Conservation (phyloP, 2,888 invertebrate species). For the Trachelus iudaicus region DNA sequence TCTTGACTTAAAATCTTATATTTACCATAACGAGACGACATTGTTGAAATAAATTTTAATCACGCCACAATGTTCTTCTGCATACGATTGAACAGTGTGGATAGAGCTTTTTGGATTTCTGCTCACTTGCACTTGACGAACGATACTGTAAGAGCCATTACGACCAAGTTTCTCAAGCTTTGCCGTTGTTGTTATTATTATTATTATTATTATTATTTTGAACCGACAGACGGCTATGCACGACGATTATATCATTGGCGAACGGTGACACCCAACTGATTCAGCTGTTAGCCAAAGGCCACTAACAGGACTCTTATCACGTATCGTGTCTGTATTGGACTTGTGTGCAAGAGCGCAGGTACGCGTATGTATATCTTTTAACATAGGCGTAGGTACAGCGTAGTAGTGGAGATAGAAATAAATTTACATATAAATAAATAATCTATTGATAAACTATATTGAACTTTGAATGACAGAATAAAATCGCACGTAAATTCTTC, state of each 20-base stretch:
- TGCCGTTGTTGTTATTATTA: too few relatives aligned
- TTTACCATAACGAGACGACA: not conserved
- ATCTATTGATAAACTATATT: not conserved
- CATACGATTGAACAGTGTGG: not conserved
- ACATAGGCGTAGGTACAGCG: not conserved
- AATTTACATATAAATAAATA: not conserved
- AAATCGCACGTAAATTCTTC: too few relatives aligned
- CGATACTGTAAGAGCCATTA: not conserved
- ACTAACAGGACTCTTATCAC: conserved; percentile 47
- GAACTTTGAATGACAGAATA: not conserved
- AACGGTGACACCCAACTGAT: conserved; percentile 50
- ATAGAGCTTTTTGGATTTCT: not conserved
- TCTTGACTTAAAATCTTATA: not conserved
- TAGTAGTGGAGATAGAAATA: not conserved
- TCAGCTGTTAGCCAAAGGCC: conserved; percentile 48
- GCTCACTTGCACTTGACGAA: not conserved
- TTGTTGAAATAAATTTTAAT: not conserved
- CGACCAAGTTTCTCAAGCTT: not conserved
- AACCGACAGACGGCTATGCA: not conserved
- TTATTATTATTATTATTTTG: not conserved
- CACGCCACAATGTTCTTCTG: not conserved
- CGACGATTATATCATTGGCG: conserved; percentile 19
- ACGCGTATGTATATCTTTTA: not conserved
- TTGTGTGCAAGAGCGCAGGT: not conserved
- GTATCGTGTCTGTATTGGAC: not conserved